These are phyloP conservation scores for Geotrupes spiniger DNA, from an alignment of 2,888 invertebrate genomes.

Conservation along the genomic window DNA sequence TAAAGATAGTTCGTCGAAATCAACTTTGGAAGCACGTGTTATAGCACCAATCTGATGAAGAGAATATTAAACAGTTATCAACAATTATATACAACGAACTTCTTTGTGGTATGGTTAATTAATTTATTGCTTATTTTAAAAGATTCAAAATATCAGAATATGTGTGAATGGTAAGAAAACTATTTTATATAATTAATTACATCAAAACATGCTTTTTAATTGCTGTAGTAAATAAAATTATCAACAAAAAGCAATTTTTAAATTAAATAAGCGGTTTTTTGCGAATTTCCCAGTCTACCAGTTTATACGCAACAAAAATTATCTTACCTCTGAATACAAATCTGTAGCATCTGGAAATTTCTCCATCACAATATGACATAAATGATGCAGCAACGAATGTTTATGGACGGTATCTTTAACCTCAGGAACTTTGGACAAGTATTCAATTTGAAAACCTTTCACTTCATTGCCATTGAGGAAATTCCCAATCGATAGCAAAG, in stretches of 20 bases:
- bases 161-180: too few species aligned
- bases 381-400: conserved; percentile 94
- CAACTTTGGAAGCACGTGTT: conserved; percentile 88
- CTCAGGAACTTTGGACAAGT: conserved; percentile 95
- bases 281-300: too few species aligned
- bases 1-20: conserved; percentile 86
- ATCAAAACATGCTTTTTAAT: too few species aligned
- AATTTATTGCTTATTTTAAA: too few species aligned
- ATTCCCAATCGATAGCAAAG: conserved; percentile 91
- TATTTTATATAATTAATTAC: too few species aligned
- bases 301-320: conserved; percentile 7
- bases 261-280: too few species aligned
- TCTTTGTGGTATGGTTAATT: too few species aligned
- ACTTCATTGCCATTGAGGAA: conserved; percentile 91
- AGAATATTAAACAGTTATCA: conserved; percentile 8
- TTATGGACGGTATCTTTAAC: conserved; percentile 99
- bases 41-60: conserved; percentile 78
- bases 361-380: conserved; percentile 96
- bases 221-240: too few species aligned
- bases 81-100: too few species aligned
- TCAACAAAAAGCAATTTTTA: too few species aligned
- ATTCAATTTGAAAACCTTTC: conserved; percentile 96
- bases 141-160: too few species aligned
- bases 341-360: conserved; percentile 94
- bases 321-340: conserved; percentile 97